Percentiles rank a stretch among this genome's conserved stretches.
Evolutionary conservation across 2,888 invertebrate species (phyloP).

Genomic region (Nephrotoma guestfalica): DNA sequence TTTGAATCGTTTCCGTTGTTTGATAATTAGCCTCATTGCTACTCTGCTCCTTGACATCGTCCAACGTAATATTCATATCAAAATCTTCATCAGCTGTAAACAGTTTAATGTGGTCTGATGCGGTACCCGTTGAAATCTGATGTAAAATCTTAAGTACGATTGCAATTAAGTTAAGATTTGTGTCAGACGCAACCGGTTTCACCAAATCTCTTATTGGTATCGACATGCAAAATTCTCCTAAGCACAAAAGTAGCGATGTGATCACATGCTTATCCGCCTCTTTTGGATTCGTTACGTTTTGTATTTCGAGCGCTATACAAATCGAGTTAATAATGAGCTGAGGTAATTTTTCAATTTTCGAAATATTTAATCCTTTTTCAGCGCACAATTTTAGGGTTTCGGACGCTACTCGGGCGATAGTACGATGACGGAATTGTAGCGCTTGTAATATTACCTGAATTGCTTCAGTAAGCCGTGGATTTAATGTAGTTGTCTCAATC

Average conservation of each 20-base stretch:
- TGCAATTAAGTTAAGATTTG: slow-evolving; percentile 38
- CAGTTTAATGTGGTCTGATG: slow-evolving; percentile 24
- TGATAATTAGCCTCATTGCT: slow-evolving; percentile 23
- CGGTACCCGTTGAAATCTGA: slow-evolving; percentile 26
- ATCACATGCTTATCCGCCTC: slow-evolving; percentile 30
- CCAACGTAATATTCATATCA: slow-evolving; percentile 28
- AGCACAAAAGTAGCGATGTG: slow-evolving; percentile 63
- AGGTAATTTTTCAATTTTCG: slow-evolving; percentile 26
- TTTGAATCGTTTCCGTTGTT: slow-evolving; percentile 31
- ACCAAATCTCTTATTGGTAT: slow-evolving; percentile 53
- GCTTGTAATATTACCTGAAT: slow-evolving; percentile 31
- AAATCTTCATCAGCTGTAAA: slow-evolving; percentile 31
- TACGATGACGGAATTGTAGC: slow-evolving; percentile 30
- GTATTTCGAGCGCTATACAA: slow-evolving; percentile 30
- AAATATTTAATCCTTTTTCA: slow-evolving; percentile 25
- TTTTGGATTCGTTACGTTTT: slow-evolving; percentile 27
- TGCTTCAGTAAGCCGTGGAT: slow-evolving; percentile 30
- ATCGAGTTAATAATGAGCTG: slow-evolving; percentile 27
- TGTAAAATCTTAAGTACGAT: slow-evolving; percentile 55
- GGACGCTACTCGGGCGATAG: slow-evolving; percentile 28
- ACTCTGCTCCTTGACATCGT: slow-evolving; percentile 23
- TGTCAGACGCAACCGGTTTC: slow-evolving; percentile 22
- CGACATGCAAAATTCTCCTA: slow-evolving; percentile 89
- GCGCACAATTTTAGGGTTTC: slow-evolving; percentile 29
- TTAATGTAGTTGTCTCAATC: background rate